Conservation (phyloP, 1,140 invertebrate species). For the Euschistus heros region DNA sequence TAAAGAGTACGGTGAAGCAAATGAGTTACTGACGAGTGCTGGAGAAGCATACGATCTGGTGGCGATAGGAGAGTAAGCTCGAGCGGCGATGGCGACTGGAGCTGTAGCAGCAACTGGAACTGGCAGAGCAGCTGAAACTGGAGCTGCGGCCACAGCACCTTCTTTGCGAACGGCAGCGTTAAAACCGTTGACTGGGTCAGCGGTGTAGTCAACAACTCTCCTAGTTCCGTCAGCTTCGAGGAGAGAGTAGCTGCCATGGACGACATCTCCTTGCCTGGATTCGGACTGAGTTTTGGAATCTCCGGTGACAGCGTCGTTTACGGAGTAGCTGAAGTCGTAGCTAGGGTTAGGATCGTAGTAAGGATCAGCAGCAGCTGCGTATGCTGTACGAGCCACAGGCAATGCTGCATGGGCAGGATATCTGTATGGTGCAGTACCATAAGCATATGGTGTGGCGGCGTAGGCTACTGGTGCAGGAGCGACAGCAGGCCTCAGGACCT, state of each 20-base stretch:
- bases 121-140: conserved; percentile 25
- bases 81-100: conserved; percentile 25
- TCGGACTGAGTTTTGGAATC: conserved; percentile 41
- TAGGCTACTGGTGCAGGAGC: background rate
- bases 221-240: conserved; percentile 40
- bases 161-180: conserved; percentile 35
- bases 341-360: conserved; percentile 44
- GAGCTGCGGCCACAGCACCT: too few species aligned
- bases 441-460: too few species aligned
- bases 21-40: too few species aligned
- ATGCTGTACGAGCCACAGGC: background rate
- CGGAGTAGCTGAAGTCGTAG: conserved; percentile 35
- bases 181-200: conserved; percentile 35
- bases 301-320: conserved; percentile 36
- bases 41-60: too few species aligned
- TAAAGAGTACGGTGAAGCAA: too few species aligned
- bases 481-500: background rate
- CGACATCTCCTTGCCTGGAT: conserved; percentile 37
- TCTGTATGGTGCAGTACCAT: conserved; percentile 19
- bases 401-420: conserved; percentile 21
- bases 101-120: conserved; percentile 34
- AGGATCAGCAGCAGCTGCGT: conserved; percentile 34
- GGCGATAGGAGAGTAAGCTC: too few species aligned
- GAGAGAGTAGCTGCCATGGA: conserved; percentile 40
- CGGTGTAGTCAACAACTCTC: conserved; percentile 36